Conservation (phyloP, 1,140 invertebrate genomes). For the Chrysopa pallens region DNA sequence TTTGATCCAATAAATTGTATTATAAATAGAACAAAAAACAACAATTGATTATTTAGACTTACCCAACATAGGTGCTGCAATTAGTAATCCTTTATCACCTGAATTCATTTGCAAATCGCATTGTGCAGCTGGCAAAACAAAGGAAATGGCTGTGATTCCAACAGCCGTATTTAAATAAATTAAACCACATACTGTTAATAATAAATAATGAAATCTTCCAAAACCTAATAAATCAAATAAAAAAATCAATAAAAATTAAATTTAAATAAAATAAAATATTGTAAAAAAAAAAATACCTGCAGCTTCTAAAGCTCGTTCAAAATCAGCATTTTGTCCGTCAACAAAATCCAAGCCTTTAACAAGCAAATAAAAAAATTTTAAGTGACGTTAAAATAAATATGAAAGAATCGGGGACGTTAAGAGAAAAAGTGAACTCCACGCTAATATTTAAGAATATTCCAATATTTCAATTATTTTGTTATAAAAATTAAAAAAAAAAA, state of each 20-base stretch:
- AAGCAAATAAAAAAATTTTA: too few relatives aligned
- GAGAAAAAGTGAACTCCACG: too few relatives aligned
- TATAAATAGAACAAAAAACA: not conserved
- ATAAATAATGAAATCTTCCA: constrained; percentile 53
- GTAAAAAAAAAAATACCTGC: constrained; percentile 30
- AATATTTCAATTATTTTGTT: too few relatives aligned
- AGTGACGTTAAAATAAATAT: too few relatives aligned
- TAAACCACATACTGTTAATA: constrained; percentile 45
- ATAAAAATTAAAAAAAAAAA: too few relatives aligned
- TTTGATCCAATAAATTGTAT: not conserved
- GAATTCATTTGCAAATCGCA: constrained; percentile 63
- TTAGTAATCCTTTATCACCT: constrained; percentile 50
- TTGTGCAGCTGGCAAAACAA: constrained; percentile 53
- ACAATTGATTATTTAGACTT: constrained; percentile 10
- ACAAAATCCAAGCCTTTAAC: constrained; percentile 45
- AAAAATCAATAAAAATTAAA: not conserved
- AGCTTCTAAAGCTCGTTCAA: constrained; percentile 47
- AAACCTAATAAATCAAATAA: constrained; percentile 46
- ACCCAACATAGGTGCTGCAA: constrained; percentile 59
- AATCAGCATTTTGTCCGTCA: constrained; percentile 46
- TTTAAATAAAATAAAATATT: too few relatives aligned
- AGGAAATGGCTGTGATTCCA: constrained; percentile 72
- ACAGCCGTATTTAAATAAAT: constrained; percentile 62
- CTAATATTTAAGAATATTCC: too few relatives aligned
- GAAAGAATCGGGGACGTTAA: too few relatives aligned